Percentiles rank a stretch among this genome's conserved stretches.
phyloP scores from a whole-genome alignment of 2,888 invertebrate genomes.

The Watsonalla cultraria region DNA sequence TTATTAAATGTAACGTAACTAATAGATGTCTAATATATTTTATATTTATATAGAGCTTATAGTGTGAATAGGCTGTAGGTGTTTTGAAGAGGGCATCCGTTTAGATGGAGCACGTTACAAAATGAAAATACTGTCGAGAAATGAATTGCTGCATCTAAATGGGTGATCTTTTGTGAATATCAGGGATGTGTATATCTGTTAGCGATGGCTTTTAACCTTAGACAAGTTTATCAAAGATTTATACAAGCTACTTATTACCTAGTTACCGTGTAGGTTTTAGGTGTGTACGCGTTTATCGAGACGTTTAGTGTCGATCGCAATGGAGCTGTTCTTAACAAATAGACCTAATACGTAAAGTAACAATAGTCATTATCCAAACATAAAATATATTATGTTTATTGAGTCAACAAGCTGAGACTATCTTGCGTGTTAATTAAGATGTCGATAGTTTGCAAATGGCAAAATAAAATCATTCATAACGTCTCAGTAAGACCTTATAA shows the following conservation, averaged over 20 bases:
- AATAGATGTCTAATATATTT: conserved; percentile 65
- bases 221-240: conserved; percentile 61
- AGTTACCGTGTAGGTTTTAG: conserved; percentile 49
- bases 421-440: too few relatives aligned
- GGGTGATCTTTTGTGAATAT: conserved; percentile 42
- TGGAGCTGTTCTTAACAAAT: conserved; percentile 16
- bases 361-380: background rate
- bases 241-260: conserved; percentile 64
- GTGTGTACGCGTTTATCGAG: conserved; percentile 30
- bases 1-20: conserved; percentile 36
- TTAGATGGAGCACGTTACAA: conserved; percentile 18
- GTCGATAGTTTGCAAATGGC: too few relatives aligned
- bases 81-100: conserved; percentile 25
- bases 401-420: too few relatives aligned
- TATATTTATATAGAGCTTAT: conserved; percentile 77
- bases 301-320: conserved; percentile 23
- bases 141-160: conserved; percentile 19
- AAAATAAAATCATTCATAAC: too few relatives aligned
- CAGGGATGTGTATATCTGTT: conserved; percentile 58
- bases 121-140: too few relatives aligned
- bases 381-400: too few relatives aligned
- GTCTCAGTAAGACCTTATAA: too few relatives aligned
- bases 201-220: conserved; percentile 62
- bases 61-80: conserved; percentile 66
- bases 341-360: conserved; percentile 12